Evolutionary conservation across 2,888 invertebrate species (phyloP).

Genomic region (Octonoba sinensis): DNA sequence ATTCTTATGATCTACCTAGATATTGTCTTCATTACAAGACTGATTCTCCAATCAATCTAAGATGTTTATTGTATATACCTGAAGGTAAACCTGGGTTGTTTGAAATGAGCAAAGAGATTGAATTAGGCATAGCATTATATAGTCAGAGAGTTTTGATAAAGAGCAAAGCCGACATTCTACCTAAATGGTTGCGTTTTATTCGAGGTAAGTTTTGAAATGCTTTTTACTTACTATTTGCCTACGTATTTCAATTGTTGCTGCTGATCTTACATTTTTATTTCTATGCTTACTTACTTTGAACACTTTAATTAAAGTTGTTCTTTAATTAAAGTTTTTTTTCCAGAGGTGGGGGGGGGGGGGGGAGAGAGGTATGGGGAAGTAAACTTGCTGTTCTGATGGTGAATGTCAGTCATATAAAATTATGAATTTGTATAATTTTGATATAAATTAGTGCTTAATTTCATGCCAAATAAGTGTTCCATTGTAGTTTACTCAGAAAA

Average conservation of each 20-base stretch:
- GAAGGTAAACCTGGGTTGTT: slow-evolving; percentile 91
- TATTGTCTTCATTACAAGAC: slow-evolving; percentile 93
- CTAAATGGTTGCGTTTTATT: slow-evolving; percentile 94
- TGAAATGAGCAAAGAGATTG: slow-evolving; percentile 87
- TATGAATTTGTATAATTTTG: too few species aligned
- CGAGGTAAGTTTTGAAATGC: slow-evolving; percentile 77
- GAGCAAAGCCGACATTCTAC: slow-evolving; percentile 88
- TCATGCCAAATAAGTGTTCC: too few species aligned
- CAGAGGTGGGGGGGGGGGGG: too few species aligned
- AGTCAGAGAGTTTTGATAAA: slow-evolving; percentile 93
- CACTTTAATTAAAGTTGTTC: too few species aligned
- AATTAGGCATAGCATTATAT: slow-evolving; percentile 89
- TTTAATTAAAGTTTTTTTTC: too few species aligned
- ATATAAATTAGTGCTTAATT: too few species aligned
- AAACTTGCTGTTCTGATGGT: too few species aligned
- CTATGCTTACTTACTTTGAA: too few species aligned
- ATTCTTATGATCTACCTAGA: slow-evolving; percentile 87
- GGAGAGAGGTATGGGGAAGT: too few species aligned
- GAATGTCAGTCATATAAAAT: too few species aligned
- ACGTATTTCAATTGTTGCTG: neutral
- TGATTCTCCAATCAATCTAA: slow-evolving; percentile 91
- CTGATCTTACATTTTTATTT: neutral
- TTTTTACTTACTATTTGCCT: neutral
- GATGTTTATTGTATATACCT: slow-evolving; percentile 92
- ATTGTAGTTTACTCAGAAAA: too few species aligned